Conservation (phyloP, 2,797 vertebrate species). For the Acrossocheilus wenchowensis region DNA sequence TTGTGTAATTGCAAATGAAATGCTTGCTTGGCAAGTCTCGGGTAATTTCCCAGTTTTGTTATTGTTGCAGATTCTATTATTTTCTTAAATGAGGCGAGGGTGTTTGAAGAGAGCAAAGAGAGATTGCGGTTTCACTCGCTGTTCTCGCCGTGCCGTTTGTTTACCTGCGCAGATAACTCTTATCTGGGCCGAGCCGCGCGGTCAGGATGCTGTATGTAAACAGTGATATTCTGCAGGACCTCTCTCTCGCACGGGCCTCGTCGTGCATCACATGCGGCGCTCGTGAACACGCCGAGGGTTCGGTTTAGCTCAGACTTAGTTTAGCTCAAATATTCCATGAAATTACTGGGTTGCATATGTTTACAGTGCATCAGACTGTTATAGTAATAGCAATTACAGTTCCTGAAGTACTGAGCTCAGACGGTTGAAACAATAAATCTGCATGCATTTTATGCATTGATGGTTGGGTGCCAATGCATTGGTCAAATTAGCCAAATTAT, state of each 20-base stretch:
- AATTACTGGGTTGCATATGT: neutral
- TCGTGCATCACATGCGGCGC: constrained; percentile 35
- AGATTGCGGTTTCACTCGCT: constrained; percentile 20
- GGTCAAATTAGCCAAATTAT: neutral
- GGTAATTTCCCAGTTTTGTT: constrained; percentile 21
- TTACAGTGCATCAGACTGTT: neutral
- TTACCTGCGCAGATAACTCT: constrained; percentile 52
- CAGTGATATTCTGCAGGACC: constrained; percentile 52
- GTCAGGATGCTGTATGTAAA: constrained; percentile 51
- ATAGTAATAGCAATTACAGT: neutral
- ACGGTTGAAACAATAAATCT: neutral
- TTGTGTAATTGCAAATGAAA: constrained; percentile 33
- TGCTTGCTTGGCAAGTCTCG: neutral
- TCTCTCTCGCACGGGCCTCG: constrained; percentile 51
- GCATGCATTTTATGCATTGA: neutral
- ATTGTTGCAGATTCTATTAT: neutral
- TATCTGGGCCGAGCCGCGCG: constrained; percentile 56
- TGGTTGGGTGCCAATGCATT: neutral
- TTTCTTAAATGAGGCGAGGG: constrained; percentile 22
- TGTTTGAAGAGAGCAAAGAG: constrained; percentile 26
- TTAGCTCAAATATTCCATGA: constrained; percentile 15
- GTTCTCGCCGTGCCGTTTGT: constrained; percentile 49
- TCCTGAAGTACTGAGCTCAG: neutral
- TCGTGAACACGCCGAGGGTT: constrained; percentile 34
- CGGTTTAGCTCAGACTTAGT: constrained; percentile 25